These are phyloP conservation scores for Caretta caretta DNA, from an alignment of 2,113 vertebrate genomes.

Conservation along the genomic window DNA sequence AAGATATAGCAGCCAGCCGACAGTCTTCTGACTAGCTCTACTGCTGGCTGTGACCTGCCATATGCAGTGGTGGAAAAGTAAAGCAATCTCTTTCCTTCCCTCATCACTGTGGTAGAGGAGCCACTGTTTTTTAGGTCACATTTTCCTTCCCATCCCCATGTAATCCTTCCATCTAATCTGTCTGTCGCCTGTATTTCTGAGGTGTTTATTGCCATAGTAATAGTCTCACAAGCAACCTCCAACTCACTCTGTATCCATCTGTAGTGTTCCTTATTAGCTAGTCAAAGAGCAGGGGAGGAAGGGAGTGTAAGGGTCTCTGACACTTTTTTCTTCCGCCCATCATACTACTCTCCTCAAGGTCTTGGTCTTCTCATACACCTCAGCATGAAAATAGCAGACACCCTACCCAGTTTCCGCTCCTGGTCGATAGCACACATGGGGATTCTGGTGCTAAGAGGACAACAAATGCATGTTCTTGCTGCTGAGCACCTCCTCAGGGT, in stretches of 20 bases:
- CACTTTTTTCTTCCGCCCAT: not conserved
- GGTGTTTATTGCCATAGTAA: fast-evolving
- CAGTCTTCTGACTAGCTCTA: fast-evolving
- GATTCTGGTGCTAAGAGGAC: not conserved
- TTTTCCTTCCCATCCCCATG: not conserved
- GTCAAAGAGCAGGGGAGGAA: not conserved
- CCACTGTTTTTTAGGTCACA: not conserved
- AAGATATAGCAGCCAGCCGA: not conserved
- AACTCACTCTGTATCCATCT: not conserved
- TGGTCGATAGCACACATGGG: not conserved
- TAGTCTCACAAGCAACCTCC: not conserved
- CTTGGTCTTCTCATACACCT: not conserved
- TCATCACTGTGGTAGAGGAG: fast-evolving
- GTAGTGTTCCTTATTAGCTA: not conserved
- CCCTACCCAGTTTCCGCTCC: not conserved
- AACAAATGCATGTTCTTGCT: not conserved
- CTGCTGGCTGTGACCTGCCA: not conserved
- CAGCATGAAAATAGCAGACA: not conserved
- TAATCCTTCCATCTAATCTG: not conserved
- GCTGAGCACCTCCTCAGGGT: not conserved
- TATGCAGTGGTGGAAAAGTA: not conserved
- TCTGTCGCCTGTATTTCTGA: not conserved
- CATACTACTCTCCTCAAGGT: not conserved
- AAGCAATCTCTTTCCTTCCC: not conserved
- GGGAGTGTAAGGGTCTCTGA: not conserved